Evolutionary conservation across 2,797 vertebrate genomes (phyloP).

Genomic region (Astyanax mexicanus): DNA sequence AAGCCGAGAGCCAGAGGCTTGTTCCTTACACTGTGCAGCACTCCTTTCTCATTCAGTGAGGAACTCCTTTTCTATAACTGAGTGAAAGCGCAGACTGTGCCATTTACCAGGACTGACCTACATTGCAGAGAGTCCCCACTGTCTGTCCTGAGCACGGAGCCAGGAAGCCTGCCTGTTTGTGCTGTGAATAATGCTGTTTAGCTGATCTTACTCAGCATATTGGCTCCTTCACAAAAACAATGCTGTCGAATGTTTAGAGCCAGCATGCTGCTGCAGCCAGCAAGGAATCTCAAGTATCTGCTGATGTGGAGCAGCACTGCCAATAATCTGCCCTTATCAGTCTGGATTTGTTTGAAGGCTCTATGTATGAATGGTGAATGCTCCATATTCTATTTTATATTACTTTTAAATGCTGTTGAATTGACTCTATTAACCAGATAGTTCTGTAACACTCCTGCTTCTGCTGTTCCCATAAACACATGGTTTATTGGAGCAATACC

Average conservation of each 20-base stretch:
- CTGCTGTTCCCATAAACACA: neutral
- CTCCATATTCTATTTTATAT: neutral
- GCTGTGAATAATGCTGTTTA: neutral
- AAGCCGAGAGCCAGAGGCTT: neutral
- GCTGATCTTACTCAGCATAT: neutral
- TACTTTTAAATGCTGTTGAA: neutral
- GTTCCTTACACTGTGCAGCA: neutral
- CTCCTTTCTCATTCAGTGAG: slow-evolving; percentile 8
- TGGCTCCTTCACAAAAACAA: neutral
- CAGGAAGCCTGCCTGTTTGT: slow-evolving; percentile 11
- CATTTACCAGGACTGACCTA: slow-evolving; percentile 16
- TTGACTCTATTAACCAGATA: neutral
- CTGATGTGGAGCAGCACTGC: neutral
- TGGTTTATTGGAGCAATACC: neutral
- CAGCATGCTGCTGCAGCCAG: no score
- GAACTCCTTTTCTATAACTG: neutral
- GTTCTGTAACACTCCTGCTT: neutral
- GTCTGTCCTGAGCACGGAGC: neutral
- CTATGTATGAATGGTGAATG: neutral
- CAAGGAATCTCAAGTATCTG: neutral
- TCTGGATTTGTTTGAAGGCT: no score
- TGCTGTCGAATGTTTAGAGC: neutral
- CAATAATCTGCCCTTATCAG: neutral
- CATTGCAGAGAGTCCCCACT: slow-evolving; percentile 13
- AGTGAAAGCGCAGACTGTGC: slow-evolving; percentile 2